Evolutionary conservation across 2,113 vertebrate genomes (phyloP), one percentile per base, ranked within the genome.

Genomic region (Platycercus adscitus): DNA sequence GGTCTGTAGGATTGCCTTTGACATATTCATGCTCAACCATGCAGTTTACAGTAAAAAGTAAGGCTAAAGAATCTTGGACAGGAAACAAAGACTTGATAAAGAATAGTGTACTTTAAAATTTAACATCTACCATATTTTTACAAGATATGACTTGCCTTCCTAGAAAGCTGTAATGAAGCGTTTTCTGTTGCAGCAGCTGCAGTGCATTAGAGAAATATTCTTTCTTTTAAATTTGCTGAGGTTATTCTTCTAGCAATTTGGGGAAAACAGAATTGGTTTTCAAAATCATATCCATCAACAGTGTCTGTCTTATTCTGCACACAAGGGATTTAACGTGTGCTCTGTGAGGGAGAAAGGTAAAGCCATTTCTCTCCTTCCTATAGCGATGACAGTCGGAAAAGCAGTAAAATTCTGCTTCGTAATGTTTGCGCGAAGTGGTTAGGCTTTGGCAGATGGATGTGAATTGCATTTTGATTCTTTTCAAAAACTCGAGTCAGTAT

Each of bases 381-480:
- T 6, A 49, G 55, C 0, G 1, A 43, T 71, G 94, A 81, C 64
- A 77, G 46, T 53, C 1, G 1, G 61, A 70, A 83, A 84, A 81
- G 50, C 3, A 23, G 50, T 1, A 0, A 44, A 75, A 86, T 85
- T 72, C 66, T 86, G 60, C 60, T 47, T 73, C 0, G 0, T 50
- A 47, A 71, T 10, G 20, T 60, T 58, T 0, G 0, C 0, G 4
- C 58, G n/a, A 71, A 86, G 55, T 7, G 29, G 65, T 65, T 56
- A 4, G 8, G 73, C 77, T 66, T 78, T 49, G 77, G 86, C 61
- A 93, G 39, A 65, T 43, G 61, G 56, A 75, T 81, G 49, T 44
- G 88, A 84, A 76, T 73, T 76, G 63, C 81, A 43, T 94, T 93
- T 89, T 95, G 81, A 89, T 93, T 89, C 5, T 3, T 85, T 84